Evolutionary conservation across 2,797 vertebrate genomes (phyloP).

Genomic region (Rhynchotus rufescens): DNA sequence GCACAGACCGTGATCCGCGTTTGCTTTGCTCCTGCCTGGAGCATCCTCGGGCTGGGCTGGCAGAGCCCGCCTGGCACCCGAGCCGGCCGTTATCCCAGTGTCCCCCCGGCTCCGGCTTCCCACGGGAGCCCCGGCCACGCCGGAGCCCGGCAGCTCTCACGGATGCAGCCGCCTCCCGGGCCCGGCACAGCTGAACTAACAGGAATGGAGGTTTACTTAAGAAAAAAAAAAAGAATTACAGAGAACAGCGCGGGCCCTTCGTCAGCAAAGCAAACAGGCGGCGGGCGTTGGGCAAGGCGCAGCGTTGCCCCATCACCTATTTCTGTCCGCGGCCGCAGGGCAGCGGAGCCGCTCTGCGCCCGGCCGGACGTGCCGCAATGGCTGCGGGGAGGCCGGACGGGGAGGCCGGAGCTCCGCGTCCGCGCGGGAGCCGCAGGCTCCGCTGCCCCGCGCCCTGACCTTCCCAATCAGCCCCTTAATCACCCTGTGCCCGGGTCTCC

Average conservation of each 20-base stretch:
- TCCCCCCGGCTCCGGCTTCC: neutral
- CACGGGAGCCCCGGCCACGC: neutral
- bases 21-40: neutral
- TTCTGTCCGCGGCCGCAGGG: conserved; percentile 51
- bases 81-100: neutral
- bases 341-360: neutral
- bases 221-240: neutral
- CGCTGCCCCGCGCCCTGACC: neutral
- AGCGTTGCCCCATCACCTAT: conserved; percentile 51
- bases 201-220: conserved; percentile 48
- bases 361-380: conserved; percentile 41
- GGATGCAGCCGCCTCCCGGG: neutral
- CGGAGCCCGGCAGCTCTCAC: neutral
- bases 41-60: accelerated
- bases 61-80: neutral
- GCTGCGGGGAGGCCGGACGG: accelerated
- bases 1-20: accelerated
- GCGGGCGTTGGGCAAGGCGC: conserved; percentile 15
- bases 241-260: neutral
- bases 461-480: neutral
- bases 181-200: conserved; percentile 41
- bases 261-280: conserved; percentile 51
- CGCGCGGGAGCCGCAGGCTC: neutral
- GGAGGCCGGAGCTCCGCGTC: neutral
- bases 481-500: neutral